These are phyloP conservation scores for Myripristis murdjan DNA, from an alignment of 2,797 vertebrate species.

Conservation along the genomic window DNA sequence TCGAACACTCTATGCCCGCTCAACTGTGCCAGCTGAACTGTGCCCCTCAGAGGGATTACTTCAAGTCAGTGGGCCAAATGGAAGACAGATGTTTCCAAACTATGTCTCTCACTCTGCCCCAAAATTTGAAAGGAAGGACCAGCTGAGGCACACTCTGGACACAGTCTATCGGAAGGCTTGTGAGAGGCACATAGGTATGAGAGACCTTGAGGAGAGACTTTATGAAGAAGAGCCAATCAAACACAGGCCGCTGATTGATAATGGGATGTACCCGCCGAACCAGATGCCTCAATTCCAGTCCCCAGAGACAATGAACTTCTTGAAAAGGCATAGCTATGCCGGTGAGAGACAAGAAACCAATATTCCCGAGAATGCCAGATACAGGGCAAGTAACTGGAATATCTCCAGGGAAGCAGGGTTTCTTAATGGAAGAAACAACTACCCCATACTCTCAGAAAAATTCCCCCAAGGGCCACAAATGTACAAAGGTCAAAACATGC, in stretches of 20 bases:
- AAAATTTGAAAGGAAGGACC: slow-evolving; percentile 85
- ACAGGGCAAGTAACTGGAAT: slow-evolving; percentile 88
- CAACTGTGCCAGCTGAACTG: slow-evolving; percentile 86
- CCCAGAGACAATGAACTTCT: slow-evolving; percentile 84
- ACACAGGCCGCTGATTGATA: slow-evolving; percentile 76
- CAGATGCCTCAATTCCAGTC: slow-evolving; percentile 81
- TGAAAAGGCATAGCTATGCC: slow-evolving; percentile 97
- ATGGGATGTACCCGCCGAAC: slow-evolving; percentile 81
- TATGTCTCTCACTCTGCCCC: slow-evolving; percentile 84
- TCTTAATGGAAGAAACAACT: slow-evolving; percentile 73
- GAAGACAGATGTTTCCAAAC: slow-evolving; percentile 80
- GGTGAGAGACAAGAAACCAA: slow-evolving; percentile 90
- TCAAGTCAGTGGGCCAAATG: slow-evolving; percentile 82
- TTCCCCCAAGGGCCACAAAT: slow-evolving; percentile 80
- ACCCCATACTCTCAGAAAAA: slow-evolving; percentile 80
- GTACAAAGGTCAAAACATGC: slow-evolving; percentile 86
- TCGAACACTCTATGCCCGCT: slow-evolving; percentile 94
- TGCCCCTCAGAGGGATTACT: slow-evolving; percentile 81
- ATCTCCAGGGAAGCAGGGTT: slow-evolving; percentile 86
- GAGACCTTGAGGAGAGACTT: slow-evolving; percentile 72
- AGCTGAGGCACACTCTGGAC: slow-evolving; percentile 88
- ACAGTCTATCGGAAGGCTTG: slow-evolving; percentile 87
- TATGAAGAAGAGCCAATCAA: slow-evolving; percentile 78
- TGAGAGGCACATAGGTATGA: slow-evolving; percentile 80
- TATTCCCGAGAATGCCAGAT: slow-evolving; percentile 74